Evolutionary conservation across 2,888 invertebrate genomes (phyloP), one percentile per base, ranked within the genome.

Genomic region (Coenonympha arcania): DNA sequence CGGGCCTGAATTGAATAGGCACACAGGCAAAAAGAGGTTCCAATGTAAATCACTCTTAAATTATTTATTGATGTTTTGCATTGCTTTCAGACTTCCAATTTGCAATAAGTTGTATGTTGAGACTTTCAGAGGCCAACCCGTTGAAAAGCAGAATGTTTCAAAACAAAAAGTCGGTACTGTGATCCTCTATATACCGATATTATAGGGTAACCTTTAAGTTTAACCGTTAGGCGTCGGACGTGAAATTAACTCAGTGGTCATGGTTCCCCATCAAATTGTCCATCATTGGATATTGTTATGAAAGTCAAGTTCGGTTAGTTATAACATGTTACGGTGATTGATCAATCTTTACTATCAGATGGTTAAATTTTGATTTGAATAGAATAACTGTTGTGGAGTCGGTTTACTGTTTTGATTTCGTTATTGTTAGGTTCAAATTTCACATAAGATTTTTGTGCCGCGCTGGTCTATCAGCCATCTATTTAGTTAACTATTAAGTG

Each of bases 181-280:
- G 15, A 15, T 31, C 16, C 16, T 3, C n/a, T n/a, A n/a, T n/a
- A n/a, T n/a, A n/a, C 15, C 31, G 15, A 8, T 33, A 16, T n/a
- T n/a, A n/a, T n/a, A 53, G 54, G 57, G 55, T 54, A 49, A 60
- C 58, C 58, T 60, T 61, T 58, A 54, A 48, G 48, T 2, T 20
- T 58, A 60, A 54, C 67, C 68, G 67, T 68, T 67, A 66, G 48
- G 45, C 50, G 56, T 56, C 55, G 52, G 55, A 58, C 46, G 53
- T 58, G 50, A 58, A 61, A 58, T 63, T 59, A 55, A 57, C 52
- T 60, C 55, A 50, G 36, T 42, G 44, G 28, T 50, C 47, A 56
- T 50, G 47, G 39, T 31, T 55, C 55, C 48, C 55, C 59, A 48
- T 24, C 46, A 43, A 48, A 24, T 24, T 39, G 28, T 47, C 48